Evolutionary conservation across 1,140 invertebrate species (phyloP).

Genomic region (Penaeus indicus): DNA sequence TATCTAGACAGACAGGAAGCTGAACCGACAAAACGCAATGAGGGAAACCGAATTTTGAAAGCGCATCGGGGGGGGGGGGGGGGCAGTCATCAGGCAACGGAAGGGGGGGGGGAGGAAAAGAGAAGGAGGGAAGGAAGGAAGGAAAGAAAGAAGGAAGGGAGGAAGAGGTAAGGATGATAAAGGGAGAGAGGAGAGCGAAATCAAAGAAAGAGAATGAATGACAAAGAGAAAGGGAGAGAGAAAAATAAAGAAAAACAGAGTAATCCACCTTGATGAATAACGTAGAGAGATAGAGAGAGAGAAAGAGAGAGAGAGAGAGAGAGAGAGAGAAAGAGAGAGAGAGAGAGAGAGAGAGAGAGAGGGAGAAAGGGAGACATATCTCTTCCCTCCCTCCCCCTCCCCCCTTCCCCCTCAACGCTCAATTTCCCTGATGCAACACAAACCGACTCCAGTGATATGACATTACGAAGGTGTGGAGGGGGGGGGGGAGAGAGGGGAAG

Average conservation of each 20-base stretch:
- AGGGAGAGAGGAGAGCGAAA: neutral
- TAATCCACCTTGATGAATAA: too few relatives aligned
- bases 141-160: neutral
- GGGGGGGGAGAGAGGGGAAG: neutral
- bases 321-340: neutral
- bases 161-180: neutral
- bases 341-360: slow-evolving; percentile 31
- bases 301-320: neutral
- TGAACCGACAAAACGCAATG: neutral
- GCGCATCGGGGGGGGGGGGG: neutral
- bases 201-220: neutral
- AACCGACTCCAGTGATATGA: too few relatives aligned
- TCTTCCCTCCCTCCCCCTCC: too few relatives aligned
- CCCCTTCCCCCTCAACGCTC: too few relatives aligned
- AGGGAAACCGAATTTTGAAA: neutral
- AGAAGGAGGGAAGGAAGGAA: neutral
- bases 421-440: too few relatives aligned
- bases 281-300: neutral
- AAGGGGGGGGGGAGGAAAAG: neutral
- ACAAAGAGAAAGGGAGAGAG: neutral
- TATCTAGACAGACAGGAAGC: neutral
- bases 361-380: slow-evolving; percentile 8
- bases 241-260: neutral
- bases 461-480: neutral
- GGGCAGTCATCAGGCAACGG: neutral